These are phyloP conservation scores for Plectrocnemia conspersa DNA, from an alignment of 1,140 invertebrate species.

Conservation along the genomic window DNA sequence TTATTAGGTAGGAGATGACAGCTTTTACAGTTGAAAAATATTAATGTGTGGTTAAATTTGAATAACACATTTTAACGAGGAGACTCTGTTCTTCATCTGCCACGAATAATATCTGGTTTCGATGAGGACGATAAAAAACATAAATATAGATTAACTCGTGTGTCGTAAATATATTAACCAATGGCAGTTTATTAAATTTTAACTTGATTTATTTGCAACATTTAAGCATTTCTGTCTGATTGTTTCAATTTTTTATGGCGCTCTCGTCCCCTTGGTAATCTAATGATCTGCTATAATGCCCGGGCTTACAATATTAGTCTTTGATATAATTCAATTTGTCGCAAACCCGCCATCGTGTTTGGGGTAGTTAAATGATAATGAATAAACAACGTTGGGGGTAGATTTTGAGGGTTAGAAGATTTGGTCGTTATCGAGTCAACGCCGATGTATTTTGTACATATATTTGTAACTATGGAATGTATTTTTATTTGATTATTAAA, in stretches of 20 bases:
- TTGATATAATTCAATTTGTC: conserved; percentile 33
- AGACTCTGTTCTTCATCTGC: no score
- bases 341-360: conserved; percentile 9
- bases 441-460: no score
- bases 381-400: conserved; percentile 27
- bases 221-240: no score
- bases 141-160: no score
- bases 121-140: no score
- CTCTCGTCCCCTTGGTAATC: conserved; percentile 7
- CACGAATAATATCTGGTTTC: no score
- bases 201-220: no score
- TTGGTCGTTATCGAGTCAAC: no score
- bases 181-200: no score
- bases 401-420: conserved; percentile 10
- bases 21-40: conserved; percentile 16
- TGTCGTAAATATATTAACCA: no score
- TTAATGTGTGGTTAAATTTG: conserved; percentile 21
- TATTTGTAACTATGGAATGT: no score
- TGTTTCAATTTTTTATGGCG: background rate
- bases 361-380: conserved; percentile 21
- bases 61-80: conserved; percentile 20
- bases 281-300: conserved; percentile 12
- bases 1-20: conserved; percentile 27
- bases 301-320: conserved; percentile 22
- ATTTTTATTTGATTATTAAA: no score